Conservation (phyloP, 2,888 invertebrate genomes). For the Xestobium rufovillosum region DNA sequence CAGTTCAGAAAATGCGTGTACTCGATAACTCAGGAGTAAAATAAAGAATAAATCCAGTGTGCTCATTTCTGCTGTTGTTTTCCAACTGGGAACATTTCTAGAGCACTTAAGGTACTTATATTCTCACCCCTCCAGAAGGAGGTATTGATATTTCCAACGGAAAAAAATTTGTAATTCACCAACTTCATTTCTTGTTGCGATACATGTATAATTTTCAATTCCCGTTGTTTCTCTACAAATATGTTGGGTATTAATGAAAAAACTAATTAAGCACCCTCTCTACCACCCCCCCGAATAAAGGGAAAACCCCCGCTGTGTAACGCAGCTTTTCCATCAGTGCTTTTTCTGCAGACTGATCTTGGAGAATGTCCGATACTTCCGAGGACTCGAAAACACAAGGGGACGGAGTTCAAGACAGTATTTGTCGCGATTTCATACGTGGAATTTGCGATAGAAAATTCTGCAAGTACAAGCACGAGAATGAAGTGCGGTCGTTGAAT, state of each 20-base stretch:
- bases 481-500: constrained; percentile 37
- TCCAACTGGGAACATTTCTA: too few relatives aligned
- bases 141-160: too few relatives aligned
- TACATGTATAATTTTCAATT: too few relatives aligned
- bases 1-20: constrained; percentile 32
- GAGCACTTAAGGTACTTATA: too few relatives aligned
- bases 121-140: too few relatives aligned
- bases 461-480: constrained; percentile 49
- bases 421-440: constrained; percentile 53
- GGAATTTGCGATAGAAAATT: constrained; percentile 51
- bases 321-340: too few relatives aligned
- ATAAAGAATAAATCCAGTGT: too few relatives aligned
- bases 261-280: neutral
- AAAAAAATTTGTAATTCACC: too few relatives aligned
- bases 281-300: constrained; percentile 20
- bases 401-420: constrained; percentile 27
- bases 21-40: too few relatives aligned
- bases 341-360: constrained; percentile 15
- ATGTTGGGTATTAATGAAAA: constrained; percentile 1
- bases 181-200: too few relatives aligned
- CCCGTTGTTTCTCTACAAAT: too few relatives aligned
- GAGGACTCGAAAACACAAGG: constrained; percentile 29
- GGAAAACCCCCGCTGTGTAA: constrained; percentile 17
- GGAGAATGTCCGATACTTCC: constrained; percentile 36
- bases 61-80: too few relatives aligned